phyloP scores from a whole-genome alignment of 2,888 invertebrate species.

The Ornithoptera priamus region DNA sequence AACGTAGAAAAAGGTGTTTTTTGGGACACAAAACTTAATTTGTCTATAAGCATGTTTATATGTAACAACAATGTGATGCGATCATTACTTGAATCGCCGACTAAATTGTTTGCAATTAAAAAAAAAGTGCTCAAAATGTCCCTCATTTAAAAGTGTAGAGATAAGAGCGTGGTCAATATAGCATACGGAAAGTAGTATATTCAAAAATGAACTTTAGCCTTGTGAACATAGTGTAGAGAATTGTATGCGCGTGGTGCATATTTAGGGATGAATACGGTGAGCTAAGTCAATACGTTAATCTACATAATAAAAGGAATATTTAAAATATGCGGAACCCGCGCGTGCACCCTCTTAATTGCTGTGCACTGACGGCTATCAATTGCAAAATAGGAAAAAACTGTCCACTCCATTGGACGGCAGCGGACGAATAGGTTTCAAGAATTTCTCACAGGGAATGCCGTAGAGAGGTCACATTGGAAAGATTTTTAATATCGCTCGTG shows the following conservation, averaged over 20 bases:
- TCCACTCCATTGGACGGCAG: slow-evolving; percentile 64
- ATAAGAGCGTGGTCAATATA: slow-evolving; percentile 19
- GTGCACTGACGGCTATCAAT: slow-evolving; percentile 70
- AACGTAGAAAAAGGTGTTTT: neutral
- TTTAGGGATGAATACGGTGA: slow-evolving; percentile 40
- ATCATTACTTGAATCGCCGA: neutral
- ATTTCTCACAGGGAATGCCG: slow-evolving; percentile 43
- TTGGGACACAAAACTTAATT: too few species aligned
- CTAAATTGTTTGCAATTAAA: slow-evolving; percentile 11
- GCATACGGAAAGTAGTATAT: neutral
- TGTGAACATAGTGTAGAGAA: slow-evolving; percentile 6
- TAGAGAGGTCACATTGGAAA: slow-evolving; percentile 39
- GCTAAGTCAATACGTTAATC: slow-evolving; percentile 72
- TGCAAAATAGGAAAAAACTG: slow-evolving; percentile 73
- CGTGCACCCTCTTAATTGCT: slow-evolving; percentile 67
- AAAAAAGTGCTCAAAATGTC: slow-evolving; percentile 14
- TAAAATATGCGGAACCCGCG: slow-evolving; percentile 63
- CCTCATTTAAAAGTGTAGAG: slow-evolving; percentile 9
- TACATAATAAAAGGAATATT: slow-evolving; percentile 74
- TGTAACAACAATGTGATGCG: neutral
- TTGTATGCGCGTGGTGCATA: neutral
- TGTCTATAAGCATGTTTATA: neutral
- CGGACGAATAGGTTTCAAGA: slow-evolving; percentile 58
- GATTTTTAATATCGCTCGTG: neutral
- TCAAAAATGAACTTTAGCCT: neutral